Conservation (phyloP, 2,797 vertebrate species). For the Rhinoraja longicauda region DNA sequence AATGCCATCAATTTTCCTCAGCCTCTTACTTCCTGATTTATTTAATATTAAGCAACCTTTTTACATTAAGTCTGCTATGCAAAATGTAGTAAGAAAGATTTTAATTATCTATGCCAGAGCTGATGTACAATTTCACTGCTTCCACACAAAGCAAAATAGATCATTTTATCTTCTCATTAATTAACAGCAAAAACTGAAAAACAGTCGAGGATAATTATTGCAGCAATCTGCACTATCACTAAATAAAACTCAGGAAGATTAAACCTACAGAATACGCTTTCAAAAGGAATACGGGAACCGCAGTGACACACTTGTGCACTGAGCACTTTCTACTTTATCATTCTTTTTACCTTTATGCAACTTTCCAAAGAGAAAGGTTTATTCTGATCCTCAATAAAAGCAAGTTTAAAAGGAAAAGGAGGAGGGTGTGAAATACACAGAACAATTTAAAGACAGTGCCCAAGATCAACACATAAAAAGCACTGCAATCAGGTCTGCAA, state of each 20-base stretch:
- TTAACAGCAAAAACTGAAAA: background rate
- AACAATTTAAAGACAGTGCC: no score
- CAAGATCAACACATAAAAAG: no score
- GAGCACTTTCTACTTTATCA: background rate
- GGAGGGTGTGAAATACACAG: no score
- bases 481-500: no score
- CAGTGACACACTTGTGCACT: background rate
- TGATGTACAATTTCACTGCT: background rate
- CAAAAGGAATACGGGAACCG: background rate
- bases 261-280: conserved; percentile 20
- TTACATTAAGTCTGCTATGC: background rate
- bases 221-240: background rate
- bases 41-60: background rate
- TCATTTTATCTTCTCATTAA: background rate
- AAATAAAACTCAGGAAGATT: background rate
- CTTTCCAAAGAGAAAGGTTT: no score
- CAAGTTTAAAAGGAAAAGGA: no score
- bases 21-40: background rate
- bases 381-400: no score
- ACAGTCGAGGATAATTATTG: background rate
- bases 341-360: background rate
- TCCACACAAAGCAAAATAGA: background rate
- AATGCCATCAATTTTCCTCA: background rate
- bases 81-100: background rate
- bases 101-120: background rate